phyloP scores from a whole-genome alignment of 2,113 vertebrate species.

The Coturnix japonica region DNA sequence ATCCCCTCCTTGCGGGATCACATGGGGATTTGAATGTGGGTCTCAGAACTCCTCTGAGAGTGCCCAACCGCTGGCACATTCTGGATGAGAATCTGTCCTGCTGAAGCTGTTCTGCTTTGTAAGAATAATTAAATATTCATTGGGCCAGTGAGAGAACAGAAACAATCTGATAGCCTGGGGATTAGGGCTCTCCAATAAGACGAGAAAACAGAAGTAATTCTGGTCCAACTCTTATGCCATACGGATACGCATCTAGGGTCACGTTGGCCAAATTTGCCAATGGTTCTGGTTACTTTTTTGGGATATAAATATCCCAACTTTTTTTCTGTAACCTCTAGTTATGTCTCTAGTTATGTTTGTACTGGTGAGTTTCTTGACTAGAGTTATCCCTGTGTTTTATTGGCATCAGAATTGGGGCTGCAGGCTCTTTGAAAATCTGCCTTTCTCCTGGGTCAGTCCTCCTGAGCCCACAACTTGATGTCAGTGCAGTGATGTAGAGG shows the following conservation, averaged over 20 bases:
- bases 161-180: slow-evolving; percentile 73
- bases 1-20: slow-evolving; percentile 62
- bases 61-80: slow-evolving; percentile 59
- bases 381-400: not conserved
- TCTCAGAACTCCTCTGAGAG: slow-evolving; percentile 71
- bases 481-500: not conserved
- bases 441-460: not conserved
- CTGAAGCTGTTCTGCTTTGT: slow-evolving; percentile 73
- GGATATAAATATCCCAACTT: not conserved
- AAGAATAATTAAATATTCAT: slow-evolving; percentile 76
- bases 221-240: slow-evolving; percentile 15
- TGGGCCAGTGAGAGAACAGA: slow-evolving; percentile 73
- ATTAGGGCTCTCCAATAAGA: slow-evolving; percentile 65
- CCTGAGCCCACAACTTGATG: not conserved
- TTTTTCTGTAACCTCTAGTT: not conserved
- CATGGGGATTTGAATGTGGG: slow-evolving; percentile 69
- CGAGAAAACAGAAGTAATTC: slow-evolving; percentile 49
- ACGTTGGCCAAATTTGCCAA: not conserved
- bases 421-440: not conserved
- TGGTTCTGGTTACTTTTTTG: not conserved
- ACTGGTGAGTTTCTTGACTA: not conserved
- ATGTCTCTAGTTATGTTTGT: not conserved
- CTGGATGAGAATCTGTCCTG: slow-evolving; percentile 71
- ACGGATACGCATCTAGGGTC: slow-evolving; percentile 6
- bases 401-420: not conserved